A percentile compares a stretch with the other conserved stretches of the same genome.
Evolutionary conservation across 37 sponge, comb jelly and placozoan genomes (phyloP).

Genomic region (Chondrilla cf. caribensis): DNA sequence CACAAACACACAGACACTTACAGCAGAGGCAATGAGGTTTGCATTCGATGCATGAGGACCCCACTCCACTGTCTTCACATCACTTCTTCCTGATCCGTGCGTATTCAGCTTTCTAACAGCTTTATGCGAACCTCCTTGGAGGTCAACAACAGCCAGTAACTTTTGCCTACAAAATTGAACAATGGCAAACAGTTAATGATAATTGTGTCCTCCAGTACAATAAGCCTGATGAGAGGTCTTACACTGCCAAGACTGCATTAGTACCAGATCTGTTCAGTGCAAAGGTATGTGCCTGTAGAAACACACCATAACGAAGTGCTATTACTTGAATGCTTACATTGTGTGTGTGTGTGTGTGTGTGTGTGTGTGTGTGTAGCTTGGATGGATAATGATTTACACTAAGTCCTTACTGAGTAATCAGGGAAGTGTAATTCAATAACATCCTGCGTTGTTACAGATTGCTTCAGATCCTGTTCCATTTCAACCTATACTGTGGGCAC

Average conservation of each 20-base stretch:
- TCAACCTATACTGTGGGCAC: too few species aligned
- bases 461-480: too few species aligned
- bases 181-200: too few species aligned
- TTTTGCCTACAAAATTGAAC: constrained; percentile 70
- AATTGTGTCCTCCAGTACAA: neutral
- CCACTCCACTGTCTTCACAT: constrained; percentile 77
- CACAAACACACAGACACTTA: constrained; percentile 25
- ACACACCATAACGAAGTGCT: too few species aligned
- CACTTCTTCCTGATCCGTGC: constrained; percentile 44
- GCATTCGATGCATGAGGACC: constrained; percentile 55
- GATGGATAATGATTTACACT: too few species aligned
- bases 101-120: constrained; percentile 59
- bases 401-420: neutral
- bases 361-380: too few species aligned
- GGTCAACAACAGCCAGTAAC: constrained; percentile 64
- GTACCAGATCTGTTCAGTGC: constrained; percentile 60
- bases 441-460: neutral
- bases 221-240: neutral
- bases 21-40: constrained; percentile 63
- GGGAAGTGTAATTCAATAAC: neutral
- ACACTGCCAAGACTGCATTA: constrained; percentile 73
- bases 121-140: constrained; percentile 48
- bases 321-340: too few species aligned
- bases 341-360: too few species aligned
- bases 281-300: constrained; percentile 54